Conservation (phyloP, 1,140 invertebrate genomes). For the Rhagoletis zephyria region DNA sequence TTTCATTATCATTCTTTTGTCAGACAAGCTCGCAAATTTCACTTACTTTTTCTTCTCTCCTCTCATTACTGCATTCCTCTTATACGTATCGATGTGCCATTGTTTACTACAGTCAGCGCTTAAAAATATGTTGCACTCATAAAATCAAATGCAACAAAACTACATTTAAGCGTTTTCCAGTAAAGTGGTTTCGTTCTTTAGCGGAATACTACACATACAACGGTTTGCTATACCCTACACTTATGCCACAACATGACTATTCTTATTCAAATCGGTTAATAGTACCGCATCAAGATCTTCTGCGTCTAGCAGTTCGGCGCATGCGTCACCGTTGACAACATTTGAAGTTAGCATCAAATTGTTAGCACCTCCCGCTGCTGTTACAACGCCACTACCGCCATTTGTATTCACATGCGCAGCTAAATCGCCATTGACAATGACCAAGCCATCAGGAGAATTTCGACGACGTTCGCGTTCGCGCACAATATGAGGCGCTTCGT, state of each 20-base stretch:
- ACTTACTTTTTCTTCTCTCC: not conserved
- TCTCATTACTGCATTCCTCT: constrained; percentile 4
- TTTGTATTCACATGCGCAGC: constrained; percentile 2
- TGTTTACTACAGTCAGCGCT: not conserved
- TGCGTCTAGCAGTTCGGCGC: constrained; percentile 66
- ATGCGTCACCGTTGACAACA: constrained; percentile 68
- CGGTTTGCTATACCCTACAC: not conserved
- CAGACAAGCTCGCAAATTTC: not conserved
- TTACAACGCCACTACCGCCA: not conserved
- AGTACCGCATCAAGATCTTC: constrained; percentile 67
- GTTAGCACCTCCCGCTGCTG: constrained; percentile 26
- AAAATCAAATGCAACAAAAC: not conserved
- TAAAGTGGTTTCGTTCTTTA: not conserved
- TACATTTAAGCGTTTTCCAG: constrained; percentile 1
- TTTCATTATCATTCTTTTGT: not conserved
- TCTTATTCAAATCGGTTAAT: constrained; percentile 71
- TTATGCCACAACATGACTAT: constrained; percentile 72
- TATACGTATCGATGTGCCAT: not conserved
- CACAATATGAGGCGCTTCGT: constrained; percentile 86
- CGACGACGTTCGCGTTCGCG: constrained; percentile 68
- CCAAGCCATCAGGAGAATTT: constrained; percentile 66
- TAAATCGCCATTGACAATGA: constrained; percentile 56
- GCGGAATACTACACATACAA: not conserved
- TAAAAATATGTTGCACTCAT: not conserved
- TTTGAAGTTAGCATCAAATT: constrained; percentile 63